A percentile compares a stretch with the other conserved stretches of the same genome.
Conservation (phyloP, 2,113 vertebrate genomes). For the Tautogolabrus adspersus region DNA sequence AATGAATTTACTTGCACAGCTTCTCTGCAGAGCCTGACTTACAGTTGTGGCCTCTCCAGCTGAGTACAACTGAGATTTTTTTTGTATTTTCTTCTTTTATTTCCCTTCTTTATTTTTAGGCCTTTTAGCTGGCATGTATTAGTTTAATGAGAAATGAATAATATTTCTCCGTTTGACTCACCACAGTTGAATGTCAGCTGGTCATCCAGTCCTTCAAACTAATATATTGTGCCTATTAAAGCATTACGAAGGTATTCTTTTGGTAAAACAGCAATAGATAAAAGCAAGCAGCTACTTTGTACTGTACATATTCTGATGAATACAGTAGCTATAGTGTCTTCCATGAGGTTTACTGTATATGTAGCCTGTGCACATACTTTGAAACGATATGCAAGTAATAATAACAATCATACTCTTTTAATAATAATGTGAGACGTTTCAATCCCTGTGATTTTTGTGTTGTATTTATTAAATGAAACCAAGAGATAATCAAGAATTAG, state of each 20-base stretch:
- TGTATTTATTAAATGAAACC: conserved; percentile 26
- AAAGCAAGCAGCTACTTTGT: conserved; percentile 35
- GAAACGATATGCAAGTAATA: conserved; percentile 42
- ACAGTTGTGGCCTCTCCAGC: neutral
- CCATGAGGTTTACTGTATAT: conserved; percentile 1
- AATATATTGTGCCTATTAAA: conserved; percentile 34
- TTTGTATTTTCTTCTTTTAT: neutral
- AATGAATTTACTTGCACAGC: neutral
- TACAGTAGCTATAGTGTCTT: neutral
- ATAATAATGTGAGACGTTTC: conserved; percentile 15
- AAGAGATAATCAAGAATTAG: conserved; percentile 13
- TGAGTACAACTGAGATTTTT: neutral
- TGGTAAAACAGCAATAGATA: conserved; percentile 46
- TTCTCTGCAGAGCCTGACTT: neutral
- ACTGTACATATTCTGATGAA: conserved; percentile 9
- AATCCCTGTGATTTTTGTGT: conserved; percentile 45
- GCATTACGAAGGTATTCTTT: conserved; percentile 22
- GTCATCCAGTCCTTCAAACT: conserved; percentile 23
- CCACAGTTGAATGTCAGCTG: conserved; percentile 49
- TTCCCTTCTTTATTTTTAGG: neutral
- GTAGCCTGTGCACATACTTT: conserved; percentile 30
- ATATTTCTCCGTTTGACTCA: conserved; percentile 21
- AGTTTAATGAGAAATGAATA: neutral
- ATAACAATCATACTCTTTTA: conserved; percentile 3
- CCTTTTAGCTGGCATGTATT: conserved; percentile 14